These are phyloP conservation scores for Myotis myotis DNA, from an alignment of 2,797 vertebrate genomes.

Conservation along the genomic window DNA sequence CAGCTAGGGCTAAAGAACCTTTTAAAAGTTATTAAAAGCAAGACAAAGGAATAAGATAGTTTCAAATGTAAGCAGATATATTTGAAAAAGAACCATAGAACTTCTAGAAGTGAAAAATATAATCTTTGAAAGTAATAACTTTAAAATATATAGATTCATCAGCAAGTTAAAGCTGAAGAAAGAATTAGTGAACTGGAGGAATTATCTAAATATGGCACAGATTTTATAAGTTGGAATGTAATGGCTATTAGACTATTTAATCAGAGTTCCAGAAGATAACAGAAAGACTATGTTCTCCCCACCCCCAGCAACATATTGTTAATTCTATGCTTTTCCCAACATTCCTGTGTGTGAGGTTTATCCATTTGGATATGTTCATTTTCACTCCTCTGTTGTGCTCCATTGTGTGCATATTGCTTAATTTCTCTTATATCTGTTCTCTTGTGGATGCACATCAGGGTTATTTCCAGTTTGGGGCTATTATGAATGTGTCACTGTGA, in stretches of 20 bases:
- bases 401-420: neutral
- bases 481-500: neutral
- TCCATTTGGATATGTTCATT: neutral
- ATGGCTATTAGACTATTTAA: neutral
- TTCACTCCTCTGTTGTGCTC: neutral
- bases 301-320: neutral
- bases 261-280: neutral
- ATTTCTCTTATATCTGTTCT: neutral
- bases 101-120: neutral
- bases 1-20: neutral
- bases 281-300: neutral
- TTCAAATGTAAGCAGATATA: neutral
- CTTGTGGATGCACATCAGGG: neutral
- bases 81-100: neutral
- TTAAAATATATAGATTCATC: neutral
- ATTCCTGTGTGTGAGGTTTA: neutral
- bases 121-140: neutral
- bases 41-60: neutral
- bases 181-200: neutral
- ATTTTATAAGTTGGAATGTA: neutral
- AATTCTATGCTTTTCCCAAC: neutral
- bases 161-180: neutral
- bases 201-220: neutral
- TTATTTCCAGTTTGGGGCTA: neutral
- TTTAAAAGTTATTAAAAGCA: neutral